These are phyloP conservation scores for Polietes domitor DNA, from an alignment of 2,888 invertebrate genomes.

Conservation along the genomic window DNA sequence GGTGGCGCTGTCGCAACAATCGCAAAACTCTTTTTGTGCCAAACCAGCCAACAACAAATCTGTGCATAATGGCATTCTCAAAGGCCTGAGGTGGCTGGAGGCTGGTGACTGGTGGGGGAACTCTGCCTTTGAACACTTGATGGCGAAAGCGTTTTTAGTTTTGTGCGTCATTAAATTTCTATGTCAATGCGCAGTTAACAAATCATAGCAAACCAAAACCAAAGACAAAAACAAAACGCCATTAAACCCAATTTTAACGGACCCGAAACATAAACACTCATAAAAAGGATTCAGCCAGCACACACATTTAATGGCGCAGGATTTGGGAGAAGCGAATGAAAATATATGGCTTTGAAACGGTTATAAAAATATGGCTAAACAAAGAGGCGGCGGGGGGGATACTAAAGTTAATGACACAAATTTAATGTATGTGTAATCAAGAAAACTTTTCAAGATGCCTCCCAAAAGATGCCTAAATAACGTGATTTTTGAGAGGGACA, in stretches of 20 bases:
- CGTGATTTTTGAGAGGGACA: not conserved
- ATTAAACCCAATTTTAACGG: conserved; percentile 10
- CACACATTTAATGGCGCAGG: not conserved
- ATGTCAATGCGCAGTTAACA: conserved; percentile 50
- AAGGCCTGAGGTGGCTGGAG: not conserved
- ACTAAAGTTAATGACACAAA: conserved; percentile 10
- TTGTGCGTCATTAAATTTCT: conserved; percentile 52
- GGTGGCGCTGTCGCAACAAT: not conserved
- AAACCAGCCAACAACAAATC: not conserved
- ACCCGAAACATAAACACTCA: not conserved
- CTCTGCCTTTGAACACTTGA: not conserved
- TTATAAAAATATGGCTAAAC: not conserved
- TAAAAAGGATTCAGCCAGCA: not conserved
- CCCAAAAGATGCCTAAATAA: not conserved
- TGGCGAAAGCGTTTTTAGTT: conserved; percentile 21
- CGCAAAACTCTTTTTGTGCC: not conserved
- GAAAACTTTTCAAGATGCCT: not conserved
- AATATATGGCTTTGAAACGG: not conserved
- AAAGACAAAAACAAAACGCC: conserved; percentile 8
- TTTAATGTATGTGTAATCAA: not conserved
- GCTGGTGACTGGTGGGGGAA: not conserved
- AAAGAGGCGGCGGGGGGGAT: not conserved
- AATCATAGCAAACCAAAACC: conserved; percentile 31
- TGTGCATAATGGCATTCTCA: not conserved
- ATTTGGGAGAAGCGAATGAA: not conserved